Percentiles rank a stretch among this genome's conserved stretches.
phyloP scores from a whole-genome alignment of 2,113 vertebrate species.

The Gallinago jamesoni region DNA sequence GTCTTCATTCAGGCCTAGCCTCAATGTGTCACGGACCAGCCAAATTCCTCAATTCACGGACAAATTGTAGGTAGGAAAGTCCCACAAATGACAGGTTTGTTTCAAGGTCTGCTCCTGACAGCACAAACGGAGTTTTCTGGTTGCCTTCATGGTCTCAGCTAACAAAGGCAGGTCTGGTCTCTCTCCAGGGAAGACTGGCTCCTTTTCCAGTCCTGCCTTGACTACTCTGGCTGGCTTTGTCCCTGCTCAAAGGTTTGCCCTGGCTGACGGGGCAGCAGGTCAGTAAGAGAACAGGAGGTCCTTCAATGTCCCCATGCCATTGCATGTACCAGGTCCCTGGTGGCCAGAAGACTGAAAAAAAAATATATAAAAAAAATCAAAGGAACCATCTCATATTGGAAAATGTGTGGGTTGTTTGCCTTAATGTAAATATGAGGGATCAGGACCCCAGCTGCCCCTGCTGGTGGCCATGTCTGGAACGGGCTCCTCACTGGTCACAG shows the following conservation, averaged over 20 bases:
- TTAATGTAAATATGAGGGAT: not conserved
- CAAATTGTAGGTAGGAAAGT: not conserved
- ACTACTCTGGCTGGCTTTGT: not conserved
- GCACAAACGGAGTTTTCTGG: not conserved
- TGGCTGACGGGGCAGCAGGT: not conserved
- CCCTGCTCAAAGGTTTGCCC: not conserved
- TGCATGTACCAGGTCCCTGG: not conserved
- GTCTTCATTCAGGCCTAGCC: not conserved
- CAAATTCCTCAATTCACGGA: not conserved
- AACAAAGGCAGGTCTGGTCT: not conserved
- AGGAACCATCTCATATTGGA: not conserved
- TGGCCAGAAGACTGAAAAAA: not conserved
- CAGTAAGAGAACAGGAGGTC: not conserved
- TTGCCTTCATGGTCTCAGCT: not conserved
- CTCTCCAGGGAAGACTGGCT: not conserved
- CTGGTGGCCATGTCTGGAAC: fast-evolving
- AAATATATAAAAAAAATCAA: not conserved
- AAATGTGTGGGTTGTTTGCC: not conserved
- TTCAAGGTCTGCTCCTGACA: not conserved
- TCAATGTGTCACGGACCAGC: fast-evolving
- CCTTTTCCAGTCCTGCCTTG: not conserved
- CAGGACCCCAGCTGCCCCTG: not conserved
- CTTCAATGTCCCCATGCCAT: not conserved
- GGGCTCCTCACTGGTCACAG: not conserved
- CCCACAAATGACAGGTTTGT: not conserved